phyloP scores from a whole-genome alignment of 2,888 invertebrate species.

The Venusia cambrica region DNA sequence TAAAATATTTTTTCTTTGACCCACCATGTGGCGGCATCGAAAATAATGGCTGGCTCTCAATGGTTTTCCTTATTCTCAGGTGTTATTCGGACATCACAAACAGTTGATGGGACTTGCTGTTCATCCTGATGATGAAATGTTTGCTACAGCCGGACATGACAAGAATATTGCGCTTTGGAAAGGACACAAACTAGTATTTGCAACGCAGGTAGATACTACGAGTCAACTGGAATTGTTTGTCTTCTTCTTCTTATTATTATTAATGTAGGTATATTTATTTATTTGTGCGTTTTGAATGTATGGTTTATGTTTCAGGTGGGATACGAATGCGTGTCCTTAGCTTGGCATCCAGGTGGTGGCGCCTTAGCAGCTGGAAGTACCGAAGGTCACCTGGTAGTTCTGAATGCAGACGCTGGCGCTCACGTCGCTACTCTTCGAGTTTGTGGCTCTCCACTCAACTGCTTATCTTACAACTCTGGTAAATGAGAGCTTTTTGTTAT shows the following conservation, averaged over 20 bases:
- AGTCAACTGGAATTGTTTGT: too few relatives aligned
- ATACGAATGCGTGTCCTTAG: slow-evolving; percentile 93
- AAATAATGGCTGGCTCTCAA: too few relatives aligned
- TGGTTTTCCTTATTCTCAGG: too few relatives aligned
- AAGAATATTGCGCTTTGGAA: slow-evolving; percentile 95
- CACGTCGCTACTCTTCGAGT: slow-evolving; percentile 92
- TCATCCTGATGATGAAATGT: slow-evolving; percentile 94
- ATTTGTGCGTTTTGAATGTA: too few relatives aligned
- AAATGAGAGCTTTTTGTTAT: slow-evolving; percentile 27
- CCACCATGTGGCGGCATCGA: too few relatives aligned
- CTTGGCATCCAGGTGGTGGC: slow-evolving; percentile 93
- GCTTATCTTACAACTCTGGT: slow-evolving; percentile 94
- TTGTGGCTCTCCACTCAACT: slow-evolving; percentile 92
- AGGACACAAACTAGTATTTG: slow-evolving; percentile 93
- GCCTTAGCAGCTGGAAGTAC: slow-evolving; percentile 94
- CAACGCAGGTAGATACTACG: slow-evolving; percentile 85
- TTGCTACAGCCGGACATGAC: slow-evolving; percentile 95
- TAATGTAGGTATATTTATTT: too few relatives aligned
- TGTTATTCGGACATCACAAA: slow-evolving; percentile 93
- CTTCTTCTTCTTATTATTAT: too few relatives aligned
- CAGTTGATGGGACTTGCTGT: slow-evolving; percentile 93
- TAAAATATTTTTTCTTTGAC: too few relatives aligned
- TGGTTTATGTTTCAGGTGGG: slow-evolving; percentile 83
- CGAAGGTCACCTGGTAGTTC: slow-evolving; percentile 92
- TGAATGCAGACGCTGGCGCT: slow-evolving; percentile 93